Base-by-base conservation (phyloP, 2,888 invertebrate species). In the Lasioglossum figueresi region DNA sequence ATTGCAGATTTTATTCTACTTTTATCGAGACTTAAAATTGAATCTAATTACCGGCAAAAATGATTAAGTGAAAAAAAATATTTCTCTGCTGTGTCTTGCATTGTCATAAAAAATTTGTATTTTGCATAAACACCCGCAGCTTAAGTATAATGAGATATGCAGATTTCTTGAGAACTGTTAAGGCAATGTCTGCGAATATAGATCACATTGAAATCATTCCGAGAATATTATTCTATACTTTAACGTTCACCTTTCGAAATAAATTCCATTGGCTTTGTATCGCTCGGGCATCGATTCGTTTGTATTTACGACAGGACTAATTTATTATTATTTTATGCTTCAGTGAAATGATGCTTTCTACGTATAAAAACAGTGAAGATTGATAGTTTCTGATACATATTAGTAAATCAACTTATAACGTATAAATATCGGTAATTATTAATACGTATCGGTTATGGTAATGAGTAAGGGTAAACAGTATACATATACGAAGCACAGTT, bases 391-490 rank as follows among this genome's bases (percentile, higher is more conserved):
- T 3, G 10, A 0, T 68, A 4, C 23, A 37, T 37, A 37, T 37
- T 37, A 12, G 37, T 37, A 37, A 37, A 6, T 10, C 12, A n/a
- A 23, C 34, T 1, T 19, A 1, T 4, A 23, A 37, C n/a, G 37
- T 37, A 23, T 70, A 14, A 40, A 70, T 56, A 37, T 74, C 56
- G 74, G 14, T 74, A 34, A 37, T 74, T 56, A n/a, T 73, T 70
- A 52, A 23, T 34, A 73, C 34, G 14, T 52, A 34, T 14, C 2
- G 23, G n/a, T 8, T 8, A 40, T 16, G 40, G 40, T 16, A 52
- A 40, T 74, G 23, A 52, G 40, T 10, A 43, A 31, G 74, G 31
- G 74, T 27, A 73, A 48, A 23, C 59, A 40, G 45, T 34, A 16
- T 16, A 37, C 6, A 37, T 37, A 23, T n/a, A 5, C 16, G 4